These are phyloP conservation scores for Crocodylus rhombifer DNA, from an alignment of 2,797 vertebrate genomes.

Conservation along the genomic window DNA sequence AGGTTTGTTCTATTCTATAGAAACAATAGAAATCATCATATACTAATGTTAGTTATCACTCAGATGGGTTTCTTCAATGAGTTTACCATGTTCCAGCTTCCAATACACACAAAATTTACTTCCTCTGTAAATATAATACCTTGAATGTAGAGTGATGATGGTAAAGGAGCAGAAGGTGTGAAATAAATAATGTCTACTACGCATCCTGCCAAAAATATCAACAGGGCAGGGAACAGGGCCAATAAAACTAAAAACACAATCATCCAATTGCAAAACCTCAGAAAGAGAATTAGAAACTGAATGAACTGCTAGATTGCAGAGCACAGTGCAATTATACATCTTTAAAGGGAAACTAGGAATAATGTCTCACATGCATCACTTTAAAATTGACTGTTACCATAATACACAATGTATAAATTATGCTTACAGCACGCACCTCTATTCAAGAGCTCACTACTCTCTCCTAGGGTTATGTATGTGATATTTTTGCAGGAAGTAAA, in stretches of 20 bases:
- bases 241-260: slow-evolving; percentile 25
- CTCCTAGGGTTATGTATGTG: not conserved
- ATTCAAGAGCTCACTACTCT: not conserved
- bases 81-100: not conserved
- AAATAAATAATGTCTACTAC: slow-evolving; percentile 11
- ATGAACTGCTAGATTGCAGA: not conserved
- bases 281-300: not conserved
- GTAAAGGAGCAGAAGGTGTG: slow-evolving; percentile 13
- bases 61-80: not conserved
- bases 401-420: rapidly evolving
- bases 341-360: not conserved
- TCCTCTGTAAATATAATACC: not conserved
- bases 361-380: not conserved
- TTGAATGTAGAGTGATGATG: not conserved
- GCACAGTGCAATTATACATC: not conserved
- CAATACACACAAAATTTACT: not conserved
- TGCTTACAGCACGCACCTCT: rapidly evolving
- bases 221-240: not conserved
- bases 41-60: not conserved
- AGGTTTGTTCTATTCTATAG: not conserved
- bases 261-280: not conserved
- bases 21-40: not conserved
- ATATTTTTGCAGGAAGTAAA: not conserved
- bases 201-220: not conserved
- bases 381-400: not conserved